A percentile compares a stretch with the other conserved stretches of the same genome.
Conservation (phyloP, 1,140 invertebrate genomes). For the Bombus polaris region DNA sequence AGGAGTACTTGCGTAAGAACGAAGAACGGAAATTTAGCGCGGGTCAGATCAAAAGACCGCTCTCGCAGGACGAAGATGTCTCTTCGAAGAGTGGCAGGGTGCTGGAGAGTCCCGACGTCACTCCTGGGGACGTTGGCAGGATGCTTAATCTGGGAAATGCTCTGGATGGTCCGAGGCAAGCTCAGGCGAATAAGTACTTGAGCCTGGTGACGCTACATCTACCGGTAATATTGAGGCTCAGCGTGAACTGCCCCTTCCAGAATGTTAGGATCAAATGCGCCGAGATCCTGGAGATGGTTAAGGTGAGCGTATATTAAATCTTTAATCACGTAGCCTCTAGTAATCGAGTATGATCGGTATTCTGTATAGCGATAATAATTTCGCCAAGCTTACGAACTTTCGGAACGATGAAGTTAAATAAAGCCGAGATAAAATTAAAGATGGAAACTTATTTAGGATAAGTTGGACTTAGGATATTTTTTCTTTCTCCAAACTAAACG, state of each 20-base stretch:
- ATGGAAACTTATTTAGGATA: not conserved
- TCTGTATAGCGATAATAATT: not conserved
- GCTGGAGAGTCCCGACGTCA: slow-evolving; percentile 76
- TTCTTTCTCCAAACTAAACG: not conserved
- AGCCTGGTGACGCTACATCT: slow-evolving; percentile 84
- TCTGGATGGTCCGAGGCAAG: slow-evolving; percentile 80
- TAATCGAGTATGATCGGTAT: no score
- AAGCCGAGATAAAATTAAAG: not conserved
- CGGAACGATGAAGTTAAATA: not conserved
- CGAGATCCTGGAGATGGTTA: slow-evolving; percentile 84
- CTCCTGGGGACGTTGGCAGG: slow-evolving; percentile 80
- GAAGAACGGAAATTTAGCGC: slow-evolving; percentile 75
- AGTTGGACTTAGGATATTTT: not conserved
- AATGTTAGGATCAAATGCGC: slow-evolving; percentile 84
- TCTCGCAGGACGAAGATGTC: slow-evolving; percentile 78
- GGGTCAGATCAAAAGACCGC: slow-evolving; percentile 77
- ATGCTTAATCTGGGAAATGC: slow-evolving; percentile 81
- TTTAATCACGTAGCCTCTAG: slow-evolving; percentile 1
- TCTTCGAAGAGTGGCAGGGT: slow-evolving; percentile 74
- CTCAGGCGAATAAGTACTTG: slow-evolving; percentile 82
- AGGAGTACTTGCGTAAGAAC: slow-evolving; percentile 74
- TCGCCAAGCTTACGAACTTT: not conserved
- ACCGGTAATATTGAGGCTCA: slow-evolving; percentile 84
- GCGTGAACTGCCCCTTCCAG: slow-evolving; percentile 84
- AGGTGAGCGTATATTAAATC: slow-evolving; percentile 77